These are phyloP conservation scores for Hafferia zeledoni DNA, from an alignment of 2,797 vertebrate species.

Conservation along the genomic window DNA sequence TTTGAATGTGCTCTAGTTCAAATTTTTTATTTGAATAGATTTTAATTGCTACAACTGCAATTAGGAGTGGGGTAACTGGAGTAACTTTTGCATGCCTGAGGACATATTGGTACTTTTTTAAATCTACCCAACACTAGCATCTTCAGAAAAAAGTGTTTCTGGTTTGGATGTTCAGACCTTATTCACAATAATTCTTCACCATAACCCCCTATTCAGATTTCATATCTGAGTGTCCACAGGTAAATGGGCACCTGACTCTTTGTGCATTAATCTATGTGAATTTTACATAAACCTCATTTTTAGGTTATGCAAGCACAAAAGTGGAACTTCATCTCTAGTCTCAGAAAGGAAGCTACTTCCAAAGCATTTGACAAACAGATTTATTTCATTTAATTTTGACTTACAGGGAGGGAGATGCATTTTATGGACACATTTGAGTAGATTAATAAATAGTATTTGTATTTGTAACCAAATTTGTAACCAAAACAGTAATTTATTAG, in stretches of 20 bases:
- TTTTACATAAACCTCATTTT: neutral
- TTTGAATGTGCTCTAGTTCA: neutral
- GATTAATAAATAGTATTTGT: conserved; percentile 79
- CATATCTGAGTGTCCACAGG: neutral
- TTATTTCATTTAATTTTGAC: conserved; percentile 5
- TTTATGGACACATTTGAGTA: conserved; percentile 61
- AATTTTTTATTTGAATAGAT: neutral
- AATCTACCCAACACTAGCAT: neutral
- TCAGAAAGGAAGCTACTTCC: neutral
- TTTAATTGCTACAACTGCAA: neutral
- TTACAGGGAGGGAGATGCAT: conserved; percentile 1
- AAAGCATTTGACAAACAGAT: conserved; percentile 9
- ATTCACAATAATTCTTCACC: neutral
- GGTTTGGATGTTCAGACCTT: neutral
- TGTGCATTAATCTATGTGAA: neutral
- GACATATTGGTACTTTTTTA: neutral
- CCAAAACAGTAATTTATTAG: conserved; percentile 79
- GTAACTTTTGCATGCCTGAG: neutral
- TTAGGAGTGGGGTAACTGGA: neutral
- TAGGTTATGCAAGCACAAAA: neutral
- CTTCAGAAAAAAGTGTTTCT: neutral
- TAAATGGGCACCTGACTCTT: neutral
- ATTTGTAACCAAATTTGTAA: conserved; percentile 70
- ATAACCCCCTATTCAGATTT: neutral
- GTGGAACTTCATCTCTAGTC: neutral